Conservation (phyloP, 2,888 invertebrate genomes). For the Noctua janthina region DNA sequence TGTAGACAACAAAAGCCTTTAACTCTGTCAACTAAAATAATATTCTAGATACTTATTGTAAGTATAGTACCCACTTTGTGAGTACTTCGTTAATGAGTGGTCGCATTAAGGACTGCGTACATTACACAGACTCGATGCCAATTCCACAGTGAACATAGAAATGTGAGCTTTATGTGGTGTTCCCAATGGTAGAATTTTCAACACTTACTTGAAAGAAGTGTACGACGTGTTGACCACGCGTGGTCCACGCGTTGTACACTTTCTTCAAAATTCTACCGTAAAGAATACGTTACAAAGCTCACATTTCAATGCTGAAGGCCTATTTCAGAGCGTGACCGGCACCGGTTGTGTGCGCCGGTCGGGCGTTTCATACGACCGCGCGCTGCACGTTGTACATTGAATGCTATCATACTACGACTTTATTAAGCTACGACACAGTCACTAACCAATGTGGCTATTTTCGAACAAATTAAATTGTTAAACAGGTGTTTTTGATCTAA, state of each 20-base stretch:
- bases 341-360: too few relatives aligned
- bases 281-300: neutral
- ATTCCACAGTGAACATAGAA: neutral
- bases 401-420: neutral
- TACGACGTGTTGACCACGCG: neutral
- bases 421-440: too few relatives aligned
- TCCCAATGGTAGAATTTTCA: neutral
- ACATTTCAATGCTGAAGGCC: neutral
- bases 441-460: too few relatives aligned
- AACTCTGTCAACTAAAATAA: conserved; percentile 6
- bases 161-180: neutral
- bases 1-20: conserved; percentile 27
- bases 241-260: neutral
- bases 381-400: too few relatives aligned
- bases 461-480: too few relatives aligned
- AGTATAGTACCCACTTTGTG: neutral
- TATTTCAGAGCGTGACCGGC: too few relatives aligned
- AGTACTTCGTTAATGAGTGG: conserved; percentile 16
- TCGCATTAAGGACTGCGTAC: neutral
- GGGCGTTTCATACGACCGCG: too few relatives aligned
- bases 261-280: neutral
- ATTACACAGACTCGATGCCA: neutral
- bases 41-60: neutral
- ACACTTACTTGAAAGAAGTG: neutral
- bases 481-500: too few relatives aligned